phyloP scores from a whole-genome alignment of 2,797 vertebrate species.

The Hemibagrus guttatus region DNA sequence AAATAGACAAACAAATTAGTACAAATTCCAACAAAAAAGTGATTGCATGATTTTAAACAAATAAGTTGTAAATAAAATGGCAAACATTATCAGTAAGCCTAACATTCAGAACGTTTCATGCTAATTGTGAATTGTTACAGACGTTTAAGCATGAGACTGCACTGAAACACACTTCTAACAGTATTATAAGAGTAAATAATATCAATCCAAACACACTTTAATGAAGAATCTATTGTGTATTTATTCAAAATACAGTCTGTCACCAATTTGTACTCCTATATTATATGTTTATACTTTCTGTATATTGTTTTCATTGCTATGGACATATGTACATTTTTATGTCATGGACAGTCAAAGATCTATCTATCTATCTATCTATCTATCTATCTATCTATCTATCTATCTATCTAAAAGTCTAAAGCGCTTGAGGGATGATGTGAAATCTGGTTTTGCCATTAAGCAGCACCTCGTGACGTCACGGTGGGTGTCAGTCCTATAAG shows the following conservation, averaged over 20 bases:
- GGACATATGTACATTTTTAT: too few species aligned
- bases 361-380: not conserved
- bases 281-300: too few species aligned
- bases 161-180: not conserved
- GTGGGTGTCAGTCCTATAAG: constrained; percentile 23
- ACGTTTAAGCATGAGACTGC: not conserved
- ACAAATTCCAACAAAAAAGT: not conserved
- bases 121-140: not conserved
- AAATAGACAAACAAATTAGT: not conserved
- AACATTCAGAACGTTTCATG: not conserved
- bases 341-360: not conserved
- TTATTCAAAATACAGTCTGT: too few species aligned
- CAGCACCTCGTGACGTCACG: constrained; percentile 41
- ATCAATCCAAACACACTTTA: not conserved
- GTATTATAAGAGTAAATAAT: not conserved
- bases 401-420: not conserved
- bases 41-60: not conserved
- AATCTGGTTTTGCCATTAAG: constrained; percentile 47
- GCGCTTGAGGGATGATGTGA: not conserved
- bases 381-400: not conserved
- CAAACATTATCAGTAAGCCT: not conserved
- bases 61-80: not conserved
- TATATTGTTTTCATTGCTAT: too few species aligned
- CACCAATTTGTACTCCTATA: too few species aligned
- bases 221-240: not conserved